Evolutionary conservation across 2,888 invertebrate species (phyloP), one percentile per base, ranked within the genome.

Genomic region (Halocaridina rubra): DNA sequence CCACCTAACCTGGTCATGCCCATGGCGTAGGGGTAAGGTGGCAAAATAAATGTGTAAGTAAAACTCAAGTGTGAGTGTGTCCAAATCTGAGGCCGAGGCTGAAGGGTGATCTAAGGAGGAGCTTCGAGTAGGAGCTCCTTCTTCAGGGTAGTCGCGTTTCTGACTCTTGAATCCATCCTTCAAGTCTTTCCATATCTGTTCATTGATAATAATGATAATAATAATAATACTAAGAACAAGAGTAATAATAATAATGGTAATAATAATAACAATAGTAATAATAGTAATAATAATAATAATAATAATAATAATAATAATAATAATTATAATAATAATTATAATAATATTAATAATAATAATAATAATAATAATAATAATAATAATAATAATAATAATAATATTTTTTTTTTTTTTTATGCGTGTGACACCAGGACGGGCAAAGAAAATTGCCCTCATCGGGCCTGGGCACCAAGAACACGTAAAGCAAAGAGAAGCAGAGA

Each of bases 21-120:
- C 84, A 59, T 78, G 78, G 10, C 86, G 71, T n/a, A 84, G 74
- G 27, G 86, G 84, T 0, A 80, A 75, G 19, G 81, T 81, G 19
- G 86, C 84, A 61, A 87, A 87, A 61, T 87, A 87, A 4, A 87
- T 81, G 19, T 87, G 84, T 3, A 87, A 78, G 71, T 84, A 76
- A 33, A 87, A 87, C 81, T 87, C 84, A 1, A 87, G 75, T n/a
- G 81, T 85, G 24, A 85, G 81, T 0, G 24, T 39, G 16, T 81
- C 81, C 71, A 78, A 24, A 24, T 22, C n/a, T 5, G 27, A 22
- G 22, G 67, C 13, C 24, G 16, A 27, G 13, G 0, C 27, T 7
- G 27, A 22, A 61, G 19, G n/a, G 10, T 61, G n/a, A 8, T 19
- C 61, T 8, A 19, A 16, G 22, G 8, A 61, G 22, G 61, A 16